Conservation (phyloP, 2,888 invertebrate species). For the Epirrhoe alternata region DNA sequence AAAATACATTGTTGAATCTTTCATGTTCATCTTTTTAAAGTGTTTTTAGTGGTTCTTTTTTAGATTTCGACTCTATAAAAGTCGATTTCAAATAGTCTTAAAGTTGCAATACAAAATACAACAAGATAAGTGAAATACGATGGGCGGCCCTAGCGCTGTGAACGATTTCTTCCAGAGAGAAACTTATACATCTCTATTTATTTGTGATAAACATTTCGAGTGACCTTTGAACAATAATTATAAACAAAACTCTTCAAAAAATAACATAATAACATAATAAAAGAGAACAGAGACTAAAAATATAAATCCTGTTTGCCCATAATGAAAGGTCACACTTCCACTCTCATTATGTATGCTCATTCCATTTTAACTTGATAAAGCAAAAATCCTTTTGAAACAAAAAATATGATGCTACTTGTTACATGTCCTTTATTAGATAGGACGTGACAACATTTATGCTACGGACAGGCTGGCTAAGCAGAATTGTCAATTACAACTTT, state of each 20-base stretch:
- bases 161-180: too few species aligned
- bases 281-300: not conserved
- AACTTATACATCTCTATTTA: too few species aligned
- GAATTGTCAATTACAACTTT: too few species aligned
- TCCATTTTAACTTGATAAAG: constrained; percentile 31
- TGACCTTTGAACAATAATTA: too few species aligned
- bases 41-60: too few species aligned
- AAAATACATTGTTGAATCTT: not conserved
- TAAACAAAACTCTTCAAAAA: too few species aligned
- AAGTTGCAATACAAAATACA: too few species aligned
- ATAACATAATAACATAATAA: not conserved
- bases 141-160: too few species aligned
- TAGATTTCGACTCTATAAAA: too few species aligned
- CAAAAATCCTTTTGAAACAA: constrained; percentile 32
- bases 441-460: not conserved
- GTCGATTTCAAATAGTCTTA: too few species aligned
- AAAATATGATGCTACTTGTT: constrained; percentile 1
- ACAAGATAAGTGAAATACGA: too few species aligned
- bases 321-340: not conserved
- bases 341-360: constrained; percentile 16
- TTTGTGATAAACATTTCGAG: too few species aligned
- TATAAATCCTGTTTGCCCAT: not conserved
- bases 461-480: not conserved
- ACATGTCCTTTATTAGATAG: not conserved
- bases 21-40: not conserved